These are phyloP conservation scores for Tetranychus piercei DNA, from an alignment of 2,888 invertebrate species.

Conservation along the genomic window DNA sequence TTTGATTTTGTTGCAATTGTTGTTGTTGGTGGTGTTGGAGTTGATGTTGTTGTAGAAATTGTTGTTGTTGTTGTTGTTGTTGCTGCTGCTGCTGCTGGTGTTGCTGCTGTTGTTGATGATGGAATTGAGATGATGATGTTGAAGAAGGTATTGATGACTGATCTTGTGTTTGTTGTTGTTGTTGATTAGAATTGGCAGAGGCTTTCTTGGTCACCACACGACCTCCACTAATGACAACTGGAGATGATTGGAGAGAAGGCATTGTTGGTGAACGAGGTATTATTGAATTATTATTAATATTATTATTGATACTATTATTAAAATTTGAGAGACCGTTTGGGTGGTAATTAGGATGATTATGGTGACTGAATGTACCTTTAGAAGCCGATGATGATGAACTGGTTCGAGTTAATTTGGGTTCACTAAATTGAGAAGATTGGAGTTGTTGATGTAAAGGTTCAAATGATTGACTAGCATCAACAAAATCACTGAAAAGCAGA, in stretches of 20 bases:
- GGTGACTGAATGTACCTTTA: not conserved
- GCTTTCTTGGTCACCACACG: not conserved
- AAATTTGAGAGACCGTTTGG: not conserved
- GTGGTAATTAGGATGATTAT: not conserved
- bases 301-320: not conserved
- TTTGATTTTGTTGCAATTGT: constrained; percentile 18
- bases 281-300: constrained; percentile 1
- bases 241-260: constrained; percentile 8
- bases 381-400: constrained; percentile 2
- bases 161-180: not conserved
- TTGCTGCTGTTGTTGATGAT: not conserved
- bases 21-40: constrained; percentile 11
- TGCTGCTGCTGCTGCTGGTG: not conserved
- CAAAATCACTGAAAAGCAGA: not conserved
- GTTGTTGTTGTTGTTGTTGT: no score
- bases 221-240: not conserved
- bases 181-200: not conserved
- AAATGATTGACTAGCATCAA: constrained; percentile 1
- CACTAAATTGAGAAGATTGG: not conserved
- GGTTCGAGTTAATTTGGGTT: not conserved
- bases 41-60: no score
- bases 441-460: constrained; percentile 11
- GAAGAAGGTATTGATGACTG: not conserved
- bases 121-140: not conserved
- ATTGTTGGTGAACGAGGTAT: constrained; percentile 10